Percentiles rank a stretch among this genome's conserved stretches.
Conservation (phyloP, 1,140 invertebrate genomes). For the Papilio aristodemus region DNA sequence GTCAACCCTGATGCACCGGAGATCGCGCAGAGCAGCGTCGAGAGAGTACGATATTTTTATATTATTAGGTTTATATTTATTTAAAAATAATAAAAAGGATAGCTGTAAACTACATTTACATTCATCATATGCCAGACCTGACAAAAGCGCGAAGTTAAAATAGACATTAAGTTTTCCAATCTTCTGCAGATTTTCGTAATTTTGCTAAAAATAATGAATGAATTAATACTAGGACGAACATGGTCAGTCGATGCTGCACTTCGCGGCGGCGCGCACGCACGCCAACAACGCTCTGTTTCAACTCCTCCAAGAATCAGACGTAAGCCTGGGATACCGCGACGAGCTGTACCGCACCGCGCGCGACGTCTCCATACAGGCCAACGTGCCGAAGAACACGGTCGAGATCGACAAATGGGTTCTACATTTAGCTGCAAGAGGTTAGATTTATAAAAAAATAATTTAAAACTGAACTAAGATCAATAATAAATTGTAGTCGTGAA, state of each 20-base stretch:
- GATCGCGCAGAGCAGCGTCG: constrained; percentile 82
- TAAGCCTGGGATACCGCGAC: constrained; percentile 90
- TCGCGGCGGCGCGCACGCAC: constrained; percentile 89
- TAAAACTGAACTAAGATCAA: too few species aligned
- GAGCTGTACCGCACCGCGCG: constrained; percentile 91
- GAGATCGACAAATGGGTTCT: constrained; percentile 91
- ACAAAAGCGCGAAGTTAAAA: too few species aligned
- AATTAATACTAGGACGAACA: constrained; percentile 88
- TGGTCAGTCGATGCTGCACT: constrained; percentile 93
- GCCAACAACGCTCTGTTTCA: constrained; percentile 88
- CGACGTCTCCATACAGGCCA: constrained; percentile 90
- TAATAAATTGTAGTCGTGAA: too few species aligned
- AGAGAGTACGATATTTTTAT: constrained; percentile 77
- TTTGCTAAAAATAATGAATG: too few species aligned
- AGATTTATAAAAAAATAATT: constrained; percentile 73
- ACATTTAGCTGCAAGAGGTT: constrained; percentile 86
- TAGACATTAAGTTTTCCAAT: too few species aligned
- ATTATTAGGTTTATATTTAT: neutral
- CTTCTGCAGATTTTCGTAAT: too few species aligned
- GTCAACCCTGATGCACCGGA: constrained; percentile 79
- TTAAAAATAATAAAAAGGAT: too few species aligned
- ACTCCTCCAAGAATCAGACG: constrained; percentile 87
- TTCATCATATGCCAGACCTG: too few species aligned
- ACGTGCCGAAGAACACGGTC: constrained; percentile 88
- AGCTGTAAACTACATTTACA: too few species aligned